phyloP scores from a whole-genome alignment of 2,888 invertebrate genomes.

The Monopis laevigella region DNA sequence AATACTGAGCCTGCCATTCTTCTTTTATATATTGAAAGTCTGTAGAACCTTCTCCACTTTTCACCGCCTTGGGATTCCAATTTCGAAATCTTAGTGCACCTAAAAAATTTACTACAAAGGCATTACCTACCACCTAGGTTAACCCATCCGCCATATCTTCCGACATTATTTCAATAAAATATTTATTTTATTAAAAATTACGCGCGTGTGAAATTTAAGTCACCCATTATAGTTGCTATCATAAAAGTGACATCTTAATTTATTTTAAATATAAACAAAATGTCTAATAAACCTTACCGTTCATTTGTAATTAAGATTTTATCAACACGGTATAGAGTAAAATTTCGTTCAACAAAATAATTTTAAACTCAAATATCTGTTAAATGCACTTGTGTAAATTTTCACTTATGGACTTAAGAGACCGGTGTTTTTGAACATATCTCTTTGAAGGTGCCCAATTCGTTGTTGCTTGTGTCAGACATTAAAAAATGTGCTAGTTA shows the following conservation, averaged over 20 bases:
- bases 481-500: neutral
- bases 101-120: too few species aligned
- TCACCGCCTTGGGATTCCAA: too few species aligned
- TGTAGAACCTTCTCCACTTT: too few species aligned
- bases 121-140: too few species aligned
- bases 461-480: neutral
- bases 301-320: neutral
- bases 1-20: too few species aligned
- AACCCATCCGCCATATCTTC: too few species aligned
- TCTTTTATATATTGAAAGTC: too few species aligned
- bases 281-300: neutral
- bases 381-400: conserved; percentile 56
- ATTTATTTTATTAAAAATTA: neutral
- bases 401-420: conserved; percentile 20
- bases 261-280: conserved; percentile 1
- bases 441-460: conserved; percentile 11
- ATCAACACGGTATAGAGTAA: neutral
- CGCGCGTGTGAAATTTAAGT: conserved; percentile 55
- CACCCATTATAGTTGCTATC: conserved; percentile 15
- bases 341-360: neutral
- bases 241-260: conserved; percentile 12
- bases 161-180: too few species aligned
- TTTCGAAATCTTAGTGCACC: too few species aligned
- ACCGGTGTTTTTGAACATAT: conserved; percentile 2
- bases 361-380: too few species aligned